phyloP scores from a whole-genome alignment of 1,140 invertebrate genomes.

The Ceratitis capitata region DNA sequence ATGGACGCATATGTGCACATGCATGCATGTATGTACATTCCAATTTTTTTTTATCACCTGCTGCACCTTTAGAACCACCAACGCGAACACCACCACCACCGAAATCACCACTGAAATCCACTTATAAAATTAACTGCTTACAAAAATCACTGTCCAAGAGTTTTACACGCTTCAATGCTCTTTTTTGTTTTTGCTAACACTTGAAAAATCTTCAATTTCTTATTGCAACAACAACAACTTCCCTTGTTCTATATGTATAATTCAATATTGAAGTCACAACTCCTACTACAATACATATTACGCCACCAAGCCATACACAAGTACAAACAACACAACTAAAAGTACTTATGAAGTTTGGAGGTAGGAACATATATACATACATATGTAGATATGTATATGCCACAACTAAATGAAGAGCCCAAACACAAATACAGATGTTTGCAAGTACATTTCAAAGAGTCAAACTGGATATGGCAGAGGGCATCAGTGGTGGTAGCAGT shows the following conservation, averaged over 20 bases:
- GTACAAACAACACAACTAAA: no score
- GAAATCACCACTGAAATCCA: not conserved
- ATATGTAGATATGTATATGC: not conserved
- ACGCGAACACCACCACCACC: no score
- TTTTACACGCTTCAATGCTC: not conserved
- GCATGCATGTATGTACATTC: not conserved
- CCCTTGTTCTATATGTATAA: not conserved
- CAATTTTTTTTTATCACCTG: conserved; percentile 19
- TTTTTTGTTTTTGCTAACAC: not conserved
- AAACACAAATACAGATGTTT: no score
- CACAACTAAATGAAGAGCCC: not conserved
- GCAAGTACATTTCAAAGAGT: not conserved
- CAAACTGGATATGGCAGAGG: conserved; percentile 10
- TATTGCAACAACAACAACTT: not conserved
- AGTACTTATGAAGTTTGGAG: no score
- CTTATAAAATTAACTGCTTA: not conserved
- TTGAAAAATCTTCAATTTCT: not conserved
- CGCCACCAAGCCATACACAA: not conserved
- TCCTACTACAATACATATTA: not conserved
- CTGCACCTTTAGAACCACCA: not conserved
- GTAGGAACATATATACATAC: not conserved
- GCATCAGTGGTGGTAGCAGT: no score
- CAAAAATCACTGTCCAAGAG: not conserved
- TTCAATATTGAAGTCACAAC: not conserved
- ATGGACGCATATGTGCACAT: not conserved